Evolutionary conservation across 2,888 invertebrate genomes (phyloP).

Genomic region (Oligia strigilis): DNA sequence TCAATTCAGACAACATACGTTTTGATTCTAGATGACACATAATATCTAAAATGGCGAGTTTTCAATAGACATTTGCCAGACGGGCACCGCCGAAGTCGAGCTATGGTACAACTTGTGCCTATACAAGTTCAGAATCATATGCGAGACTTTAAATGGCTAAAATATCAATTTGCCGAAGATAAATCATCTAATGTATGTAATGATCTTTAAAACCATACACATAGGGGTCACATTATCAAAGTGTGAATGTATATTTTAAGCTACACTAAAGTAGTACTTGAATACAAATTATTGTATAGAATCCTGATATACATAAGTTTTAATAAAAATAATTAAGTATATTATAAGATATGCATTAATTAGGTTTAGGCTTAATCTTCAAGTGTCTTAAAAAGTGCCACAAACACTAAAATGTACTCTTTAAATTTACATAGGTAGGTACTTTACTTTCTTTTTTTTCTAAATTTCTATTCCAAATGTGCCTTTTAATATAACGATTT

Average conservation of each 20-base stretch:
- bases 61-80: slow-evolving; percentile 13
- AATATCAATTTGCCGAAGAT: slow-evolving; percentile 24
- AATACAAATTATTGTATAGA: slow-evolving; percentile 63
- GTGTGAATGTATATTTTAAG: slow-evolving; percentile 52
- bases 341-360: slow-evolving; percentile 46
- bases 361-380: slow-evolving; percentile 48
- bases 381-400: slow-evolving; percentile 70
- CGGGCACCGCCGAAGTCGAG: slow-evolving; percentile 29
- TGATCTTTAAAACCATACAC: slow-evolving; percentile 51
- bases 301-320: slow-evolving; percentile 55
- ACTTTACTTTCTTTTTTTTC: slow-evolving; percentile 37
- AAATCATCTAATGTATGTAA: slow-evolving; percentile 17
- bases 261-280: slow-evolving; percentile 48
- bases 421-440: slow-evolving; percentile 38
- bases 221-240: slow-evolving; percentile 37
- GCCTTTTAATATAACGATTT: slow-evolving; percentile 58
- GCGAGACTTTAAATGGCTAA: slow-evolving; percentile 41
- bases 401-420: slow-evolving; percentile 59
- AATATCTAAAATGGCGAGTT: slow-evolving; percentile 26
- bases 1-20: slow-evolving; percentile 15
- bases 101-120: slow-evolving; percentile 63
- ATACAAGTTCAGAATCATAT: slow-evolving; percentile 62
- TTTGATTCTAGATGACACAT: slow-evolving; percentile 7
- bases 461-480: slow-evolving; percentile 63
- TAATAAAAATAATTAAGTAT: slow-evolving; percentile 42